phyloP scores from a whole-genome alignment of 2,113 vertebrate species.

The Prietella phreatophila region DNA sequence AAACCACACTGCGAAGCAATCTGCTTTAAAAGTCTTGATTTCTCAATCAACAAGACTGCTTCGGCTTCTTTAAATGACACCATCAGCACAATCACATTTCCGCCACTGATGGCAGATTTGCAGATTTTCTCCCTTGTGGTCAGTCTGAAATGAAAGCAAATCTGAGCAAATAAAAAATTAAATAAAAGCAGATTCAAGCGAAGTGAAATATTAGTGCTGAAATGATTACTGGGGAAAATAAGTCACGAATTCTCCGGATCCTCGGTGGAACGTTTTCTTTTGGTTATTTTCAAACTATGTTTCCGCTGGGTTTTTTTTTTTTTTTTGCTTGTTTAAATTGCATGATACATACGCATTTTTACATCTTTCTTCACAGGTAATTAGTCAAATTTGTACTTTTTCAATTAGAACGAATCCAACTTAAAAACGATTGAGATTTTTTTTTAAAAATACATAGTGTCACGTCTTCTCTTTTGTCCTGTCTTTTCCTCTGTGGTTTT shows the following conservation, averaged over 20 bases:
- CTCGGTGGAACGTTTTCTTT: no score
- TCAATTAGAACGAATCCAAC: not conserved
- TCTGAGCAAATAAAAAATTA: not conserved
- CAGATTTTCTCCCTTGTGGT: constrained; percentile 63
- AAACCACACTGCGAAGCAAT: constrained; percentile 53
- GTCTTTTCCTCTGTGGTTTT: not conserved
- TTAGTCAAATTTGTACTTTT: not conserved
- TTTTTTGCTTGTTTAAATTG: not conserved
- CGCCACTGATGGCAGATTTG: constrained; percentile 67
- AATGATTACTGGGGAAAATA: not conserved
- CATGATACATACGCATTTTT: not conserved
- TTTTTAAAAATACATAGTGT: not conserved
- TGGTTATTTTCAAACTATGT: no score
- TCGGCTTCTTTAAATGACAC: constrained; percentile 60
- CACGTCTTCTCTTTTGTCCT: not conserved
- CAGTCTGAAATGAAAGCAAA: constrained; percentile 37
- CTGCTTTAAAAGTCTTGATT: constrained; percentile 67
- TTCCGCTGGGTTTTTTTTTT: not conserved
- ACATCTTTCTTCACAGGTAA: not conserved
- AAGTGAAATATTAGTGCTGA: not conserved
- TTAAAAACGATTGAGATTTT: not conserved
- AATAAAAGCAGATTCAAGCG: not conserved
- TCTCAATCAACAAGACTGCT: constrained; percentile 66
- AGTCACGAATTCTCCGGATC: no score
- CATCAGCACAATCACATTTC: constrained; percentile 73